Base-by-base conservation (phyloP, 2,113 vertebrate species). In the Falco punctatus region DNA sequence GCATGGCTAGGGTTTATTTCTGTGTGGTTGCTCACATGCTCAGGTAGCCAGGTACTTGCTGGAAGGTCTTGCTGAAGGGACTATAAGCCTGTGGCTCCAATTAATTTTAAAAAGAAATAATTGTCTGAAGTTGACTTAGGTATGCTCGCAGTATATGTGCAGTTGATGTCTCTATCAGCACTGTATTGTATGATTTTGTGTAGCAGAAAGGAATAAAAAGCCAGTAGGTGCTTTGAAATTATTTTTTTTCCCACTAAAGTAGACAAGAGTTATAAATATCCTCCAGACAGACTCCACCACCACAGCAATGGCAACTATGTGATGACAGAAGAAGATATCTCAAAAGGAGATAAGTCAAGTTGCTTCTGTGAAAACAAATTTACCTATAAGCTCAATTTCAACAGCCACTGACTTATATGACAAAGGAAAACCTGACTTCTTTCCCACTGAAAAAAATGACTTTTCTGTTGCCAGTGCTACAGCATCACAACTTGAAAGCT, bases 351-450 rank as follows among this genome's bases (percentile, higher is more conserved):
- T 30, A 3, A 67, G 46, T 9, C 5, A 77, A 33, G 21, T 40
- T 86, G 49, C 52, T 88, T 80, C 79, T 86, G 72, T 70, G 77
- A 55, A 88, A 95, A 88, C 20, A 88, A 67, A 42, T 84, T 61
- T 70, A 94, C 20, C 27, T 78, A 33, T 52, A 42, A 87, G 18
- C 32, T 93, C 61, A 61, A 28, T 94, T 81, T 91, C 89, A 84
- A 81, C 15, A 81, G 40, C 32, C 32, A 21, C 55, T 73, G 69
- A 51, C 15, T 61, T 54, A 38, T 13, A 44, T 1, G 1, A 48
- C 0, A 3, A 18, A 15, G 35, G 33, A 30, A 84, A 88, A 23
- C 8, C 22, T 28, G 75, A 33, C 30, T 88, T 80, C 15, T 71
- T 75, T 65, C 21, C 21, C 11, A 51, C 61, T 15, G 42, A 42